These are phyloP conservation scores for Nyctibius grandis DNA, from an alignment of 2,797 vertebrate genomes.

Conservation along the genomic window DNA sequence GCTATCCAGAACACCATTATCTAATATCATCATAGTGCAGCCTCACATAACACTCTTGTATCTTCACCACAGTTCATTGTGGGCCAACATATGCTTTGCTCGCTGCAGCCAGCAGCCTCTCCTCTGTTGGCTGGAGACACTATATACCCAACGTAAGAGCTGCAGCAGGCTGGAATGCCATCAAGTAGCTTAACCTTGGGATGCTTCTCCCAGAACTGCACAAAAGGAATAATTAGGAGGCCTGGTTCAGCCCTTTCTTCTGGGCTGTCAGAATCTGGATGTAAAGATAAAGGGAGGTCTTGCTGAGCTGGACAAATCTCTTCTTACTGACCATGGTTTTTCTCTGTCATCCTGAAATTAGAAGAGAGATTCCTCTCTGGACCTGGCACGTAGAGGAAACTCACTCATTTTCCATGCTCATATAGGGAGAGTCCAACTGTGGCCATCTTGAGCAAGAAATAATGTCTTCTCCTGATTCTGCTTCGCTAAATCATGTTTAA, in stretches of 20 bases:
- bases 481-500: neutral
- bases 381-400: neutral
- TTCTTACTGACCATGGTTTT: neutral
- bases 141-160: neutral
- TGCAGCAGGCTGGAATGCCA: neutral
- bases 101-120: neutral
- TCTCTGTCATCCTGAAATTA: neutral
- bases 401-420: neutral
- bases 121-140: neutral
- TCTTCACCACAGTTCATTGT: neutral
- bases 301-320: neutral
- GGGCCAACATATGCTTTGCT: neutral
- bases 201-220: neutral
- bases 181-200: neutral
- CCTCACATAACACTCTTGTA: neutral
- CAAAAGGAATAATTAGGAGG: conserved; percentile 25
- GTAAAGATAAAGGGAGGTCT: conserved; percentile 21
- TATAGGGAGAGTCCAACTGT: neutral
- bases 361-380: neutral
- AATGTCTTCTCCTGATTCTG: neutral
- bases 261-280: neutral
- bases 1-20: neutral
- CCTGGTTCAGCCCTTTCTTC: neutral
- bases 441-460: neutral
- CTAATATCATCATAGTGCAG: neutral